phyloP scores from a whole-genome alignment of 37 sponge, comb jelly and placozoan species.

The Eunapius fragilis region DNA sequence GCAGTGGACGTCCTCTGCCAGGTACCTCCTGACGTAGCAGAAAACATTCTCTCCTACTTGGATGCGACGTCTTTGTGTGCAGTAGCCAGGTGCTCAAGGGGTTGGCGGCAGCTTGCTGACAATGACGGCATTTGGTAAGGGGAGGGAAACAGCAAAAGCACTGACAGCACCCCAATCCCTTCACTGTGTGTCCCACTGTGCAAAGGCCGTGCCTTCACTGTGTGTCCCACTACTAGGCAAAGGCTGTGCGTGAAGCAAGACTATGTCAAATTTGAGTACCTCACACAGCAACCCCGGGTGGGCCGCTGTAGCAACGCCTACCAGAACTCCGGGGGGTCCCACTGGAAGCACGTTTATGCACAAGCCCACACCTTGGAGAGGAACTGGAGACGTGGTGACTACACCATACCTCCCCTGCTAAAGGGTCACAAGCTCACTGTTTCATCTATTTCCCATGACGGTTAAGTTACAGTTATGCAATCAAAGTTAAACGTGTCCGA shows the following conservation, averaged over 20 bases:
- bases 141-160: too few relatives aligned
- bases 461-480: constrained; percentile 37
- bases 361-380: constrained; percentile 46
- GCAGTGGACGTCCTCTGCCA: constrained; percentile 70
- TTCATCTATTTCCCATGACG: constrained; percentile 66
- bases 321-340: constrained; percentile 15
- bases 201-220: neutral
- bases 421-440: constrained; percentile 73
- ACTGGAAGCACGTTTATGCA: constrained; percentile 78
- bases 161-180: too few relatives aligned
- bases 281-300: constrained; percentile 9
- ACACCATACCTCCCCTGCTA: constrained; percentile 50
- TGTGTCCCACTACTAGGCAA: constrained; percentile 16
- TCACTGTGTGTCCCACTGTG: neutral
- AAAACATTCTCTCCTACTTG: constrained; percentile 50
- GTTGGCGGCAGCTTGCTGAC: constrained; percentile 67
- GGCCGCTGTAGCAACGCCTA: constrained; percentile 11
- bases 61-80: constrained; percentile 69
- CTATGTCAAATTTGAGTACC: constrained; percentile 16
- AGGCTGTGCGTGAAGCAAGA: constrained; percentile 31
- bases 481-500: neutral
- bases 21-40: constrained; percentile 56
- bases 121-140: constrained; percentile 67
- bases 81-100: constrained; percentile 55
- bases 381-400: constrained; percentile 78